phyloP scores from a whole-genome alignment of 2,113 vertebrate species.

The Megaceryle torquata region DNA sequence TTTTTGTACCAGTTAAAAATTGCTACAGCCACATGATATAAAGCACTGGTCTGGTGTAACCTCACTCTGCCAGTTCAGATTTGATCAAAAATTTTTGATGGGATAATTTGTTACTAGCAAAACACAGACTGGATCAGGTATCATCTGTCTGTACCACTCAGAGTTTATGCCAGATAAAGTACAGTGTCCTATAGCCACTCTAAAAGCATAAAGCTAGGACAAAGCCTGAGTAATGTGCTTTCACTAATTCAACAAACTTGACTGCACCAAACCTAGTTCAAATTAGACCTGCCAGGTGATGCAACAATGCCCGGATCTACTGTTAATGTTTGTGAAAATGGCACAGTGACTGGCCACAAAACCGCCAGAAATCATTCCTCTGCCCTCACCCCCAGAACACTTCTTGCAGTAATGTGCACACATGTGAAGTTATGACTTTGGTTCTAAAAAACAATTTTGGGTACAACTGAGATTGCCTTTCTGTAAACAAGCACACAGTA shows the following conservation, averaged over 20 bases:
- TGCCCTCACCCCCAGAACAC: neutral
- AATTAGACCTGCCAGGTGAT: neutral
- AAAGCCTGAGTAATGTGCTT: neutral
- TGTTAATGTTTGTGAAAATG: neutral
- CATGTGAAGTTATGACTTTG: neutral
- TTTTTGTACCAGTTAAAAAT: neutral
- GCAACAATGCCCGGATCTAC: neutral
- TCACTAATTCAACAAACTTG: neutral
- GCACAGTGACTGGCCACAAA: neutral
- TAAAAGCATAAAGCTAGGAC: neutral
- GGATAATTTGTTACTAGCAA: neutral
- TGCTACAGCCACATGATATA: neutral
- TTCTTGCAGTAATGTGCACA: fast-evolving
- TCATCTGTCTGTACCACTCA: neutral
- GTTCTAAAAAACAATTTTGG: neutral
- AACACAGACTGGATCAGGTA: neutral
- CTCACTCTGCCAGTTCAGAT: neutral
- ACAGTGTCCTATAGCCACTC: fast-evolving
- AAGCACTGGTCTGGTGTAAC: neutral
- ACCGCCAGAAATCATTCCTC: neutral
- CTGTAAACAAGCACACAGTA: neutral
- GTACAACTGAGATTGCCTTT: neutral
- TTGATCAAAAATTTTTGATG: neutral
- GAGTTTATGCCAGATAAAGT: neutral
- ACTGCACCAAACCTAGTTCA: neutral